These are phyloP conservation scores for Montipora capricornis DNA, from an alignment of 64 coral and sea anemone species.

Conservation along the genomic window DNA sequence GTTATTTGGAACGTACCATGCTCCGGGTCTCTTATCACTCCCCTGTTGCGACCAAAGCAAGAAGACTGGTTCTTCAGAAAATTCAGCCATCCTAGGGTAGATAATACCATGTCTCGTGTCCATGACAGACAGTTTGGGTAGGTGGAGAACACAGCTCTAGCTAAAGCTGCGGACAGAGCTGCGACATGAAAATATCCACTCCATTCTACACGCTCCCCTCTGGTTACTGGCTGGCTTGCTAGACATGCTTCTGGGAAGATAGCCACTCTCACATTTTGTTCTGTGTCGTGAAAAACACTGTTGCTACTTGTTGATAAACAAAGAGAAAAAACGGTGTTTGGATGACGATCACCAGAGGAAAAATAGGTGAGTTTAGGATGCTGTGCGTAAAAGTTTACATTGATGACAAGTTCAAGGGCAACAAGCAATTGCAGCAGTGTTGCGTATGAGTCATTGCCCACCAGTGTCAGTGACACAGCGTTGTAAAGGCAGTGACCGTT, in stretches of 20 bases:
- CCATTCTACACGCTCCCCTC: background rate
- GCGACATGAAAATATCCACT: slow-evolving; percentile 18
- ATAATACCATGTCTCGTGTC: background rate
- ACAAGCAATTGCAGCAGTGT: background rate
- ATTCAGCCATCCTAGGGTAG: background rate
- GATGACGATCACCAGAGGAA: background rate
- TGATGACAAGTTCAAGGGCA: background rate
- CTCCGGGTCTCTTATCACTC: slow-evolving; percentile 30
- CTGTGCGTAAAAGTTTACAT: background rate
- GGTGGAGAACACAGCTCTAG: background rate
- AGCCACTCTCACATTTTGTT: background rate
- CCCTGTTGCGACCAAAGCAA: slow-evolving; percentile 51
- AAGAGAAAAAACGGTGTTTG: background rate
- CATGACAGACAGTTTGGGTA: background rate
- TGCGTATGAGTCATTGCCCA: background rate
- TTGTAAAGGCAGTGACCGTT: background rate
- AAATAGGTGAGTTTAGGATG: slow-evolving; percentile 18
- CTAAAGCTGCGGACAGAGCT: background rate
- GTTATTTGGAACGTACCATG: slow-evolving; percentile 31
- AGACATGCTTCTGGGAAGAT: background rate
- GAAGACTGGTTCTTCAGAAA: background rate
- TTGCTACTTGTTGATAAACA: slow-evolving; percentile 15
- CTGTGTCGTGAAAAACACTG: background rate
- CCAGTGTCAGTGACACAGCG: background rate
- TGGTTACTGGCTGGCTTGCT: slow-evolving; percentile 13